A percentile compares a stretch with the other conserved stretches of the same genome.
phyloP scores from a whole-genome alignment of 2,888 invertebrate species.

The Cyclophora punctaria region DNA sequence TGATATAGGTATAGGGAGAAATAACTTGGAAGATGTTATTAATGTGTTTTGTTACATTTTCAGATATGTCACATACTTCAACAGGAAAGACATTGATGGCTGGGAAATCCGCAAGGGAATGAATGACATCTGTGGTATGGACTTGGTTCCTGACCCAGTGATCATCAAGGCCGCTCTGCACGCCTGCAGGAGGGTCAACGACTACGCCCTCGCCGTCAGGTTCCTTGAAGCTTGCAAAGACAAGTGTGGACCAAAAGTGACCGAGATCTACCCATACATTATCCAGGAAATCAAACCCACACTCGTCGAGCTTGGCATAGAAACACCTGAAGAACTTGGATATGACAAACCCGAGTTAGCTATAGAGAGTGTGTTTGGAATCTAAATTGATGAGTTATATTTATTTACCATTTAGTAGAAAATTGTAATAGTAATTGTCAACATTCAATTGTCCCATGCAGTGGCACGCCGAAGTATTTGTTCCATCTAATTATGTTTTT shows the following conservation, averaged over 20 bases:
- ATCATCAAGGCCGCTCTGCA: slow-evolving; percentile 90
- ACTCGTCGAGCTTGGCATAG: slow-evolving; percentile 93
- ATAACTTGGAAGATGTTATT: background rate
- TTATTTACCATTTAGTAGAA: slow-evolving; percentile 44
- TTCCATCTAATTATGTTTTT: slow-evolving; percentile 36
- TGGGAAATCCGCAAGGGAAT: slow-evolving; percentile 96
- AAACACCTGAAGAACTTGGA: slow-evolving; percentile 95
- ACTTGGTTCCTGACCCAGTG: slow-evolving; percentile 93
- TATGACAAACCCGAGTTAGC: slow-evolving; percentile 98
- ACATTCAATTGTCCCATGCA: slow-evolving; percentile 43
- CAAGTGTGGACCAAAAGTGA: slow-evolving; percentile 85
- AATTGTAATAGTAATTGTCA: slow-evolving; percentile 63
- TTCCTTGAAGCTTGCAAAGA: slow-evolving; percentile 93
- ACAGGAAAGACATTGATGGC: slow-evolving; percentile 89
- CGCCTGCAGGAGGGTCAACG: slow-evolving; percentile 95
- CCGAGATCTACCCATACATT: slow-evolving; percentile 90
- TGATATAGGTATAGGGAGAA: no score
- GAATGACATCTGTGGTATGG: slow-evolving; percentile 91
- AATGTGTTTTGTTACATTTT: background rate
- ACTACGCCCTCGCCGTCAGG: slow-evolving; percentile 93
- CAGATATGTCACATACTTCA: slow-evolving; percentile 89
- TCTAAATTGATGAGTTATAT: slow-evolving; percentile 50
- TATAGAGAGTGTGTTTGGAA: slow-evolving; percentile 82
- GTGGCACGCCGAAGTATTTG: slow-evolving; percentile 35
- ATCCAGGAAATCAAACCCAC: slow-evolving; percentile 94